A percentile compares a stretch with the other conserved stretches of the same genome.
These are phyloP conservation scores for Tiaroga cobitis DNA, from an alignment of 2,797 vertebrate genomes.

Conservation along the genomic window DNA sequence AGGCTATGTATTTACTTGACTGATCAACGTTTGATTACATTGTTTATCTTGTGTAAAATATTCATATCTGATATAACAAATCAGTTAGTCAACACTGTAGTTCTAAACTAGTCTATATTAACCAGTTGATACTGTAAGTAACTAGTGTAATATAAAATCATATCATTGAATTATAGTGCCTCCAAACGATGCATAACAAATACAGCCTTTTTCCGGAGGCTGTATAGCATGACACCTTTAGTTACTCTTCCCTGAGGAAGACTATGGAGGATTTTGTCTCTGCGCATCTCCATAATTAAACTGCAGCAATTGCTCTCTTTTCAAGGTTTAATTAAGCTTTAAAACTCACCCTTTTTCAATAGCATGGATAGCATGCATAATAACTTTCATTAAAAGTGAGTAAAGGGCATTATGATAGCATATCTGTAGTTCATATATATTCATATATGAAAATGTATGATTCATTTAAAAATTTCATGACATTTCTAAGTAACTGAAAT, in stretches of 20 bases:
- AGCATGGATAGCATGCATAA: conserved; percentile 18
- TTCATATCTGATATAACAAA: not conserved
- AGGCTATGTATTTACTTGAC: not conserved
- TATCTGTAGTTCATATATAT: not conserved
- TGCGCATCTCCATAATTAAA: conserved; percentile 39
- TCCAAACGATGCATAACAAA: conserved; percentile 23
- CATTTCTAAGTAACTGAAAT: not conserved
- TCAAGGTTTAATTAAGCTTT: conserved; percentile 38
- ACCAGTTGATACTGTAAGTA: conserved; percentile 2
- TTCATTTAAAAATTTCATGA: not conserved
- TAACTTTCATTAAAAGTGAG: conserved; percentile 8
- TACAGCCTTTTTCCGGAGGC: conserved; percentile 19
- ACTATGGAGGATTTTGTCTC: conserved; percentile 7
- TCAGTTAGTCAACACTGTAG: not conserved
- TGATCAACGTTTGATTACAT: not conserved
- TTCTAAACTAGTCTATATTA: not conserved
- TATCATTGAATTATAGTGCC: not conserved
- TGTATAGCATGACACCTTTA: conserved; percentile 12
- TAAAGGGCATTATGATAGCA: not conserved
- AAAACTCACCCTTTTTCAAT: conserved; percentile 18
- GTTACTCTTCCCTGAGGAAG: conserved; percentile 27
- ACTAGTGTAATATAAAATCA: not conserved
- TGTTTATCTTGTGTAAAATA: not conserved
- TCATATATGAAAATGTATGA: conserved; percentile 14
- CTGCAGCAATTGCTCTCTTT: conserved; percentile 13